phyloP scores from a whole-genome alignment of 2,113 vertebrate genomes.

The Catharus bicknelli region DNA sequence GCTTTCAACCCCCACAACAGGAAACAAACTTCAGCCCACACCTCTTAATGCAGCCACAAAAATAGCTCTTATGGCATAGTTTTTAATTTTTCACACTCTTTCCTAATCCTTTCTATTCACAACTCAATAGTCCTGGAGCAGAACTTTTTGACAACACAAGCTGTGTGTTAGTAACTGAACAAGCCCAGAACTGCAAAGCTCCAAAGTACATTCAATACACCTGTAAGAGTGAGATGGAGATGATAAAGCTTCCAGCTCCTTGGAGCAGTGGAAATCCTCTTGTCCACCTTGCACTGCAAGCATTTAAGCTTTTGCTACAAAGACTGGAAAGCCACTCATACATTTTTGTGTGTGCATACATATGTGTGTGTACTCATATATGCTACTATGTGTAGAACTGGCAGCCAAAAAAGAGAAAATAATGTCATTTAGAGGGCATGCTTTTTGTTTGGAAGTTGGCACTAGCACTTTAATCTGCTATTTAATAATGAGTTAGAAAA shows the following conservation, averaged over 20 bases:
- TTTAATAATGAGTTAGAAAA: not conserved
- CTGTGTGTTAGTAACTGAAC: not conserved
- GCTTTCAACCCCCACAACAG: not conserved
- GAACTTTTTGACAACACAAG: rapidly evolving
- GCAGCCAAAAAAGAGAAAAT: not conserved
- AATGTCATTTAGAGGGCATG: not conserved
- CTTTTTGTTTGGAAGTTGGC: not conserved
- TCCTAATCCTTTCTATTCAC: not conserved
- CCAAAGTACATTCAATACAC: not conserved
- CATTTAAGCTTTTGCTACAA: not conserved
- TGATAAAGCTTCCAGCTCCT: not conserved
- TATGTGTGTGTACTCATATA: rapidly evolving
- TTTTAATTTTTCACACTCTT: not conserved
- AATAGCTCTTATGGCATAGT: not conserved
- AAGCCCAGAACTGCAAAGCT: not conserved
- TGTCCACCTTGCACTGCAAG: not conserved
- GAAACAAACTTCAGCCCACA: not conserved
- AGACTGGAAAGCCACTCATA: not conserved
- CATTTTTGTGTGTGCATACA: not conserved
- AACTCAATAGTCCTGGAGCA: not conserved
- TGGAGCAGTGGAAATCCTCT: not conserved
- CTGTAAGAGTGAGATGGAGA: not conserved
- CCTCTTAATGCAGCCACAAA: not conserved
- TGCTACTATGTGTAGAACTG: not conserved
- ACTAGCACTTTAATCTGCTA: not conserved